Base-by-base conservation (phyloP, 2,797 vertebrate species). In the Chloroceryle amazona region DNA sequence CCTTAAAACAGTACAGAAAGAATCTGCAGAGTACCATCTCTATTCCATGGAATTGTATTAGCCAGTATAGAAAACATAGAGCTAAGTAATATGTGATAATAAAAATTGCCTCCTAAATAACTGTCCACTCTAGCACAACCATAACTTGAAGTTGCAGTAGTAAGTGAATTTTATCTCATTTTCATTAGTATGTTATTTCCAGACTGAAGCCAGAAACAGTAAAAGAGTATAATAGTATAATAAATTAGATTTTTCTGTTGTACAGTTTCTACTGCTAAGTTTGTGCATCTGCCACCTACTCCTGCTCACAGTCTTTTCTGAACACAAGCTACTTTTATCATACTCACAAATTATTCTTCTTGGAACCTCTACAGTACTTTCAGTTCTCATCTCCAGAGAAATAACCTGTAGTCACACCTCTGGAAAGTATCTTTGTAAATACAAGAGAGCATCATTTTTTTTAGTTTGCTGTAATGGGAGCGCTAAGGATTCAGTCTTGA, bases 371-470 rank as follows among this genome's bases (percentile, higher is more conserved):
- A 10, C 6, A 41, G 0, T 9, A 13, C 22, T 83, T 91, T 7
- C 14, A 28, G 3, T 57, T 86, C 67, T 63, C 3, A 15, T 18
- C 81, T 86, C 41, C 71, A 2, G 46, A 54, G 41, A 41, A 17
- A 29, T 70, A 51, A 57, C 10, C 3, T n/a, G 41, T 41, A 42
- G 33, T n/a, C 26, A 51, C 22, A 4, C 9, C 62, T 39, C 25
- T n/a, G 39, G 25, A 10, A 37, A 60, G 15, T 41, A 47, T 49
- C 8, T 68, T 37, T 61, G 57, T 70, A 39, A 5, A 55, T 41
- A 31, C 3, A 4, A 1, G 52, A 63, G 10, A 21, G 23, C 7
- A 0, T 5, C 1, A 9, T 66, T 31, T 3, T 4, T 3, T 2
- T 0, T 0, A 2, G 11, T 78, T 73, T 60, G 73, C 54, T 21